Evolutionary conservation across 2,797 vertebrate genomes (phyloP).

Genomic region (Xiphorhynchus erythropygius): DNA sequence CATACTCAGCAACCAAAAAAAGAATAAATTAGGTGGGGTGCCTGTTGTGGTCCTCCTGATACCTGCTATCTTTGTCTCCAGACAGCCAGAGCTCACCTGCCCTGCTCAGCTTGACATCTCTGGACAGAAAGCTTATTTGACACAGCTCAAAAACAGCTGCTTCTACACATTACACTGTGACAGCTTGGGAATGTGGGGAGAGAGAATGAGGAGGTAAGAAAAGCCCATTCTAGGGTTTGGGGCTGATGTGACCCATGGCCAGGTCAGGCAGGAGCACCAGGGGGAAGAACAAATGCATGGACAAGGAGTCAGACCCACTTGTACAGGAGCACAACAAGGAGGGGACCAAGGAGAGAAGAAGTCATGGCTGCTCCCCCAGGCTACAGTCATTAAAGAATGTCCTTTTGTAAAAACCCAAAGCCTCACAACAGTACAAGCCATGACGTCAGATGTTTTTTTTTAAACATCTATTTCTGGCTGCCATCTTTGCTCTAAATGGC

Average conservation of each 20-base stretch:
- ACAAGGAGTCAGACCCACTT: not conserved
- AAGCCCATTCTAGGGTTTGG: not conserved
- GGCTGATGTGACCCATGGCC: not conserved
- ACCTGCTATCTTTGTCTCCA: not conserved
- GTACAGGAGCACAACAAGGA: not conserved
- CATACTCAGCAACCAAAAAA: not conserved
- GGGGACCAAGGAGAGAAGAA: not conserved
- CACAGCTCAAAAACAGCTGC: not conserved
- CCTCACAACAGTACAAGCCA: not conserved
- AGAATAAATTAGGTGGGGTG: not conserved
- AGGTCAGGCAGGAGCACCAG: not conserved
- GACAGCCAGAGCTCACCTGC: not conserved
- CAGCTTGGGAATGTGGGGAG: not conserved
- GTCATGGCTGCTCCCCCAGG: not conserved
- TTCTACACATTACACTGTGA: fast-evolving
- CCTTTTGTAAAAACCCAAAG: not conserved
- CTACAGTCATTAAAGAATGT: not conserved
- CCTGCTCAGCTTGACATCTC: not conserved
- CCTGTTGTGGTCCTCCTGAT: not conserved
- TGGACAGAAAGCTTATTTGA: not conserved
- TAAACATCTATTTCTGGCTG: not conserved
- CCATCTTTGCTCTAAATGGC: not conserved
- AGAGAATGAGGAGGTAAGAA: not conserved
- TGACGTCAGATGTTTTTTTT: not conserved
- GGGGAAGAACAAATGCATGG: not conserved